Conservation (phyloP, 1,140 invertebrate species). For the Anoplophora glabripennis region DNA sequence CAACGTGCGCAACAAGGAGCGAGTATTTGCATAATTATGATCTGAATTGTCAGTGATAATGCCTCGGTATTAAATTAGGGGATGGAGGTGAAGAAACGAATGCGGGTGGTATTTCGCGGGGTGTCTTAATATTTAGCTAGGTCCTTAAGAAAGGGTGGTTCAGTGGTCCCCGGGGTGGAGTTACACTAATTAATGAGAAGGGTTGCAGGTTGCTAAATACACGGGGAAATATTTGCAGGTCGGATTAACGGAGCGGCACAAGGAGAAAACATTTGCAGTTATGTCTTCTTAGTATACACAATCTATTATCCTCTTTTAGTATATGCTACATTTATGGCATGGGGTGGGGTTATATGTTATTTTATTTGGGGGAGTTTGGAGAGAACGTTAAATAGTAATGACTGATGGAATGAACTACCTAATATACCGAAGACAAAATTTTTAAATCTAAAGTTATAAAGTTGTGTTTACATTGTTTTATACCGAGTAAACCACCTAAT, state of each 20-base stretch:
- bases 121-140: conserved; percentile 37
- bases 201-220: conserved; percentile 37
- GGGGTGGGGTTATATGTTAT: background rate
- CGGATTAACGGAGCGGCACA: conserved; percentile 22
- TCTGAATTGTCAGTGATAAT: conserved; percentile 14
- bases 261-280: conserved; percentile 5
- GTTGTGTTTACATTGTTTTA: too few species aligned
- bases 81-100: conserved; percentile 9
- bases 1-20: too few species aligned
- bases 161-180: conserved; percentile 33
- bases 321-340: too few species aligned
- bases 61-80: conserved; percentile 15
- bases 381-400: too few species aligned
- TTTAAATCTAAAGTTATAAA: too few species aligned
- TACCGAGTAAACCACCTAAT: too few species aligned
- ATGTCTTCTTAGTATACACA: background rate
- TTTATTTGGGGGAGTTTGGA: too few species aligned
- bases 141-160: conserved; percentile 36
- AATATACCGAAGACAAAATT: too few species aligned
- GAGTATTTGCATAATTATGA: conserved; percentile 6
- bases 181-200: conserved; percentile 42
- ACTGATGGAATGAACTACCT: too few species aligned
- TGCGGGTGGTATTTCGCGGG: conserved; percentile 18
- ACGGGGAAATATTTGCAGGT: conserved; percentile 36
- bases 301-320: too few species aligned